Conservation (phyloP, 2,797 vertebrate genomes). For the Liasis olivaceus region DNA sequence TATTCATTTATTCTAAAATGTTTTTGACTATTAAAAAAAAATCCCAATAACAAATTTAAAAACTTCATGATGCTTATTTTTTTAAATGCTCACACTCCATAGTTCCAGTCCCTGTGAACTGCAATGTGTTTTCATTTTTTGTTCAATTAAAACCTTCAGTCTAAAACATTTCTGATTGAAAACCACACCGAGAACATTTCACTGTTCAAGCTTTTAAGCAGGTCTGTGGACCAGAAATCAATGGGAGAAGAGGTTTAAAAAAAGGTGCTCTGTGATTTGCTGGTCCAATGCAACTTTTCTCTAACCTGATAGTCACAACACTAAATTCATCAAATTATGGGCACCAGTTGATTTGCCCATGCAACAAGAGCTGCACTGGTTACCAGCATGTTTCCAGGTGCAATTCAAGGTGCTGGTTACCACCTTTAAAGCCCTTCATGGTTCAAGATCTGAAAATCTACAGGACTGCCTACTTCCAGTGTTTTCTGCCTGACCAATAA, state of each 20-base stretch:
- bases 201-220: neutral
- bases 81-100: neutral
- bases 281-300: neutral
- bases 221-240: neutral
- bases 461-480: neutral
- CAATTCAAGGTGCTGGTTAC: neutral
- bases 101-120: neutral
- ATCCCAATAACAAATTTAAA: neutral
- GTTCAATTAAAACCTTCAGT: neutral
- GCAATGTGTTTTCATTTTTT: neutral
- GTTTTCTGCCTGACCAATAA: neutral
- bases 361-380: neutral
- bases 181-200: neutral
- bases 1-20: neutral
- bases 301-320: neutral
- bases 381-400: neutral
- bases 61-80: neutral
- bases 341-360: neutral
- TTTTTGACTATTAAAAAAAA: neutral
- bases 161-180: neutral
- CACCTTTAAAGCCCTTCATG: neutral
- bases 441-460: neutral
- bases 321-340: neutral
- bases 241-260: neutral
- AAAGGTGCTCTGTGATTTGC: neutral